Conservation (phyloP, 2,888 invertebrate genomes). For the Altica lythri region DNA sequence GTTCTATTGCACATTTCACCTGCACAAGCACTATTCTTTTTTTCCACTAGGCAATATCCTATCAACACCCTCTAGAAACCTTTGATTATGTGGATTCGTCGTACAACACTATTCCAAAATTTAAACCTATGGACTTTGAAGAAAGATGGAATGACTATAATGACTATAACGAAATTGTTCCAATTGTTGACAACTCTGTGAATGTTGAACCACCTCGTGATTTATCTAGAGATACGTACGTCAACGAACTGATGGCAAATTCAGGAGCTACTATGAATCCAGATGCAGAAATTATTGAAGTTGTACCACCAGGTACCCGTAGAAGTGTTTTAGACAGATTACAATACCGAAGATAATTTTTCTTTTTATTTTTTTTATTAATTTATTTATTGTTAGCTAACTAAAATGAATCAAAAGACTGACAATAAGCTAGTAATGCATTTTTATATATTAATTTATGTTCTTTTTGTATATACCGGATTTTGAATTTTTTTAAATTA, state of each 20-base stretch:
- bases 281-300: slow-evolving; percentile 49
- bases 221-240: slow-evolving; percentile 47
- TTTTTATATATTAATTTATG: slow-evolving; percentile 9
- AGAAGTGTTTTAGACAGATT: not conserved
- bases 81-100: slow-evolving; percentile 45
- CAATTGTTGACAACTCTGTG: slow-evolving; percentile 49
- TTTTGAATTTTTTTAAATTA: no score
- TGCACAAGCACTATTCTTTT: slow-evolving; percentile 47
- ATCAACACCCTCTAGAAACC: slow-evolving; percentile 45
- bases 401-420: slow-evolving; percentile 17
- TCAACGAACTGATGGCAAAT: slow-evolving; percentile 47
- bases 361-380: slow-evolving; percentile 10
- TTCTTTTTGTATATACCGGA: not conserved
- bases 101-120: not conserved
- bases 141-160: slow-evolving; percentile 34
- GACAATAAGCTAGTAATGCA: slow-evolving; percentile 9
- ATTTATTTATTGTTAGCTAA: slow-evolving; percentile 23
- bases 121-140: not conserved
- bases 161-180: slow-evolving; percentile 45
- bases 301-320: no score
- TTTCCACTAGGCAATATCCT: slow-evolving; percentile 40
- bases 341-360: not conserved
- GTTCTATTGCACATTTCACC: slow-evolving; percentile 45
- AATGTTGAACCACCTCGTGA: slow-evolving; percentile 37
- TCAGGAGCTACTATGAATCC: slow-evolving; percentile 48